Conservation (phyloP, 1,140 invertebrate species). For the Drosophila setifemur region DNA sequence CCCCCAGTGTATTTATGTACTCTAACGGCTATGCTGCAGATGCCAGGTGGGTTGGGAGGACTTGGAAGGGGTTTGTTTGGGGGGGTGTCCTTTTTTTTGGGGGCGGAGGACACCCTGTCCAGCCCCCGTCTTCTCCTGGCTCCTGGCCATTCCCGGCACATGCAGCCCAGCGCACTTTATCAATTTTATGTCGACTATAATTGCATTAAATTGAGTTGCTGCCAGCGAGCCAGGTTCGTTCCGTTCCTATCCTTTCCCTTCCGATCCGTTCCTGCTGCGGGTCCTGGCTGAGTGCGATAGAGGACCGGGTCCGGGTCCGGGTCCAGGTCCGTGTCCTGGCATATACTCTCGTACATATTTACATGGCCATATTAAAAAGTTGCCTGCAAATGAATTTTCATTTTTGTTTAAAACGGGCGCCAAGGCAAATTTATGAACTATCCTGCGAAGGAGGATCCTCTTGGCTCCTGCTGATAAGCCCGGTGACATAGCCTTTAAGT, state of each 20-base stretch:
- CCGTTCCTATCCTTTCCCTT: too few species aligned
- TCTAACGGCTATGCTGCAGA: background rate
- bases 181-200: slow-evolving; percentile 74
- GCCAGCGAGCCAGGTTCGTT: slow-evolving; percentile 2
- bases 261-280: background rate
- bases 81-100: background rate
- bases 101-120: slow-evolving; percentile 3
- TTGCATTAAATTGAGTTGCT: slow-evolving; percentile 66
- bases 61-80: background rate
- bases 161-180: slow-evolving; percentile 64
- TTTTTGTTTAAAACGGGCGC: slow-evolving; percentile 30
- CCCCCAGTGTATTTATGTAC: background rate
- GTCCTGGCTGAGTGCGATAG: slow-evolving; percentile 3
- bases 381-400: slow-evolving; percentile 44
- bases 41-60: background rate
- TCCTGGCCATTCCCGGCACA: slow-evolving; percentile 35
- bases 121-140: slow-evolving; percentile 1
- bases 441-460: too few species aligned
- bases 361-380: slow-evolving; percentile 38
- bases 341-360: too few species aligned
- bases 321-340: too few species aligned
- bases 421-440: slow-evolving; percentile 10
- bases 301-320: too few species aligned
- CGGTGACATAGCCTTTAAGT: background rate
- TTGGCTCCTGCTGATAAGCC: background rate